Percentiles rank a stretch among this genome's conserved stretches.
These are phyloP conservation scores for Therioaphis trifolii DNA, from an alignment of 2,888 invertebrate species.

Conservation along the genomic window DNA sequence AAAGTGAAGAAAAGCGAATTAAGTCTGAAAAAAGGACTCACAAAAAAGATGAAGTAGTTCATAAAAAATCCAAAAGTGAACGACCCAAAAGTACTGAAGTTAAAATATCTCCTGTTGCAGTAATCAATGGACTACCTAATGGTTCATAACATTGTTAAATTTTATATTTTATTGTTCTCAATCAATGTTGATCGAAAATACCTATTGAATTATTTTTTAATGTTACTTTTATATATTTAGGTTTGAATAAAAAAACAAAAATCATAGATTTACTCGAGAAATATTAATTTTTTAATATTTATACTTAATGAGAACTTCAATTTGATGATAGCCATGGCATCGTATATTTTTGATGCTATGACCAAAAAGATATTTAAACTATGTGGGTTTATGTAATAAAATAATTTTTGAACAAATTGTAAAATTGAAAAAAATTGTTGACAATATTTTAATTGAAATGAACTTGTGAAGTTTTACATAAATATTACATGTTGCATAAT, in stretches of 20 bases:
- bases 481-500: too few relatives aligned
- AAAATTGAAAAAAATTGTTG: too few relatives aligned
- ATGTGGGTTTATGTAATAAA: too few relatives aligned
- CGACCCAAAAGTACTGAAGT: conserved; percentile 40
- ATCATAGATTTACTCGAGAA: not conserved
- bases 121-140: conserved; percentile 39
- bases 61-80: conserved; percentile 45
- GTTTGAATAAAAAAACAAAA: conserved; percentile 44
- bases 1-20: conserved; percentile 36
- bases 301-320: too few relatives aligned
- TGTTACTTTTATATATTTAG: conserved; percentile 53
- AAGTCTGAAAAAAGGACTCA: conserved; percentile 52
- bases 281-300: not conserved
- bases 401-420: too few relatives aligned
- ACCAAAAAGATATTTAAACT: too few relatives aligned
- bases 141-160: conserved; percentile 50
- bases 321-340: too few relatives aligned
- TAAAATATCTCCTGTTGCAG: not conserved
- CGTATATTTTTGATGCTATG: too few relatives aligned
- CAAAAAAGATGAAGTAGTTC: conserved; percentile 33
- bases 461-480: too few relatives aligned
- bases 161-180: conserved; percentile 35
- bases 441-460: too few relatives aligned
- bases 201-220: conserved; percentile 52
- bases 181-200: conserved; percentile 30